A percentile compares a stretch with the other conserved stretches of the same genome.
phyloP scores from a whole-genome alignment of 2,888 invertebrate species.

The Ellobium chinense region DNA sequence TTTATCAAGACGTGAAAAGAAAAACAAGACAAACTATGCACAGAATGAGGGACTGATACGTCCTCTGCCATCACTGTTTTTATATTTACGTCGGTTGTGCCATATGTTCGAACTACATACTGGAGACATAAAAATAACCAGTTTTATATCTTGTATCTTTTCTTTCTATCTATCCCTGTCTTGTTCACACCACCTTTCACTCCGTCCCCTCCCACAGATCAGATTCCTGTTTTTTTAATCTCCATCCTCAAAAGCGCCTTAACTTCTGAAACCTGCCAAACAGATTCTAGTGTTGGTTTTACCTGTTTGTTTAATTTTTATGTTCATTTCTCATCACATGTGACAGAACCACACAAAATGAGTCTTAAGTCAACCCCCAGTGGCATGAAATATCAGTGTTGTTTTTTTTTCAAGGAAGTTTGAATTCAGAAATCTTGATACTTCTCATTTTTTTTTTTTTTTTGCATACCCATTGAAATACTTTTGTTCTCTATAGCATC shows the following conservation, averaged over 20 bases:
- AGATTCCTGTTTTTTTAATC: neutral
- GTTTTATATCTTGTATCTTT: neutral
- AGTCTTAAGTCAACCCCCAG: no score
- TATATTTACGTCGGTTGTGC: neutral
- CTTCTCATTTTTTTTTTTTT: no score
- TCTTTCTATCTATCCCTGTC: conserved; percentile 22
- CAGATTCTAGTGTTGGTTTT: neutral
- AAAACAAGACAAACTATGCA: no score
- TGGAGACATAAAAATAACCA: neutral
- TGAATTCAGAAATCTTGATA: no score
- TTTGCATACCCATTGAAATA: no score
- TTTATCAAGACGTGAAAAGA: no score
- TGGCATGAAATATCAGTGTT: no score
- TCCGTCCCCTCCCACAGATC: neutral
- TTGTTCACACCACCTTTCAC: neutral
- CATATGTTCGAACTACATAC: neutral
- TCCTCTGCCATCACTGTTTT: neutral
- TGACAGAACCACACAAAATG: no score
- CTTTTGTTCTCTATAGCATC: no score
- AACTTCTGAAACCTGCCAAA: neutral
- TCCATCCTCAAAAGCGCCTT: neutral
- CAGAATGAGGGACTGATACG: neutral
- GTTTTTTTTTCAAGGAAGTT: no score
- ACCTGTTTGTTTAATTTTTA: no score
- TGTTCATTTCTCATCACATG: no score